Evolutionary conservation across 1,140 invertebrate genomes (phyloP).

Genomic region (Amphibalanus amphitrite): DNA sequence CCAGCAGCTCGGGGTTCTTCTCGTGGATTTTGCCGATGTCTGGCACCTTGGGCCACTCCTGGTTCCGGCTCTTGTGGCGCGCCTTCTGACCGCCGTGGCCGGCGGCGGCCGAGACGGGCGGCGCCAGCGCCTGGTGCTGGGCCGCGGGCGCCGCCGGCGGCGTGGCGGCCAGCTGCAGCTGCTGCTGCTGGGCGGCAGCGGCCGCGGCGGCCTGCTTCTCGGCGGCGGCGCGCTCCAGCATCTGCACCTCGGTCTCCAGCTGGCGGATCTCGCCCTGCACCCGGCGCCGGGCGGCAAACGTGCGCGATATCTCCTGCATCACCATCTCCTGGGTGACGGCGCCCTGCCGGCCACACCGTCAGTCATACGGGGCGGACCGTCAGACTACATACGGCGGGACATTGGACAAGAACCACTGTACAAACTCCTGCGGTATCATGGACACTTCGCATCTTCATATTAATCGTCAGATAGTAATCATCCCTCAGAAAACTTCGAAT

Average conservation of each 20-base stretch:
- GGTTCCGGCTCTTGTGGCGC: constrained; percentile 42
- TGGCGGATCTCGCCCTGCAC: constrained; percentile 55
- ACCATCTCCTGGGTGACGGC: constrained; percentile 45
- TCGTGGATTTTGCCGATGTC: constrained; percentile 77
- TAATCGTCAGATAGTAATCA: too few species aligned
- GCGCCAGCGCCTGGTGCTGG: neutral
- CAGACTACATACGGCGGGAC: too few species aligned
- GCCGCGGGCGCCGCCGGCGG: constrained; percentile 24
- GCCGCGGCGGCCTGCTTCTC: constrained; percentile 13
- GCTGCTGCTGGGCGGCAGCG: constrained; percentile 5
- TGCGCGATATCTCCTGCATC: constrained; percentile 64
- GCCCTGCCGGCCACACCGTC: too few species aligned
- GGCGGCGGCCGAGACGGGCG: neutral
- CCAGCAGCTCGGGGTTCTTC: constrained; percentile 71
- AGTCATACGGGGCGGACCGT: too few species aligned
- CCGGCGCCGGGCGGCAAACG: constrained; percentile 57
- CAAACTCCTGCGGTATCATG: too few species aligned
- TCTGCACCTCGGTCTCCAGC: constrained; percentile 50
- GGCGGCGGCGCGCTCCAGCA: constrained; percentile 14
- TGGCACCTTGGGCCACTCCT: constrained; percentile 78
- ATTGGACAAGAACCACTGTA: too few species aligned
- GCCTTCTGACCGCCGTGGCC: constrained; percentile 14
- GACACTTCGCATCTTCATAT: too few species aligned
- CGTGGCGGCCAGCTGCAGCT: constrained; percentile 41
- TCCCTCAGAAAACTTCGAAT: too few species aligned